These are phyloP conservation scores for Denticeps clupeoides DNA, from an alignment of 2,797 vertebrate species.

Conservation along the genomic window DNA sequence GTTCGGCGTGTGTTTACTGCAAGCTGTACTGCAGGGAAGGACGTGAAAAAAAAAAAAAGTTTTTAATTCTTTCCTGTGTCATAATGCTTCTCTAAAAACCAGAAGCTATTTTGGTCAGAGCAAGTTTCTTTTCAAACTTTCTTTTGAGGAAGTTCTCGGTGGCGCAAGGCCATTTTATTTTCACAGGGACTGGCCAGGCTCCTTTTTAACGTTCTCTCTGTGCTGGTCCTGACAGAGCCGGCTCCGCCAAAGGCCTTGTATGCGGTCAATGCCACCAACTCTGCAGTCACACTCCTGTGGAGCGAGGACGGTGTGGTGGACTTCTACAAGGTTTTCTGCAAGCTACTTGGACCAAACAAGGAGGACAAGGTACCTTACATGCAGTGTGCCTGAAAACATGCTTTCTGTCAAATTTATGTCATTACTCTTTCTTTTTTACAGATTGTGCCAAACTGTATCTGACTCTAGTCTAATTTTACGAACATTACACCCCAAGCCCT, in stretches of 20 bases:
- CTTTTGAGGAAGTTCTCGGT: background rate
- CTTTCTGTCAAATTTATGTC: too few relatives aligned
- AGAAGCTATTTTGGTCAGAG: background rate
- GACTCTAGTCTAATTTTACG: too few relatives aligned
- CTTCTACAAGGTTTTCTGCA: slow-evolving; percentile 80
- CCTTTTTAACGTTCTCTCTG: background rate
- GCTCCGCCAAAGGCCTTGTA: slow-evolving; percentile 80
- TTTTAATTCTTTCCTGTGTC: too few relatives aligned
- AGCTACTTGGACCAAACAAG: slow-evolving; percentile 44
- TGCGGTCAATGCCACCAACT: slow-evolving; percentile 82
- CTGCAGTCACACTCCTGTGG: slow-evolving; percentile 85
- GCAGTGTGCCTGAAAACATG: too few relatives aligned
- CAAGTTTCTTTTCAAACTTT: background rate
- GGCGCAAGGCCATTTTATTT: background rate
- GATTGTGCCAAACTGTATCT: too few relatives aligned
- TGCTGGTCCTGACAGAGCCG: too few relatives aligned
- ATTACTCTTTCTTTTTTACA: too few relatives aligned
- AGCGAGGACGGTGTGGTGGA: slow-evolving; percentile 87
- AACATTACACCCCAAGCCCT: too few relatives aligned
- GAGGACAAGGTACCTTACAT: slow-evolving; percentile 52
- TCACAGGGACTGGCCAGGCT: background rate
- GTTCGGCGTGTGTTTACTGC: too few relatives aligned
- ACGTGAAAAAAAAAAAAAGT: too few relatives aligned
- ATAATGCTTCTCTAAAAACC: too few relatives aligned
- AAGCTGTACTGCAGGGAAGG: too few relatives aligned